Base-by-base conservation (phyloP, 2,113 vertebrate genomes). In the Anas platyrhynchos region DNA sequence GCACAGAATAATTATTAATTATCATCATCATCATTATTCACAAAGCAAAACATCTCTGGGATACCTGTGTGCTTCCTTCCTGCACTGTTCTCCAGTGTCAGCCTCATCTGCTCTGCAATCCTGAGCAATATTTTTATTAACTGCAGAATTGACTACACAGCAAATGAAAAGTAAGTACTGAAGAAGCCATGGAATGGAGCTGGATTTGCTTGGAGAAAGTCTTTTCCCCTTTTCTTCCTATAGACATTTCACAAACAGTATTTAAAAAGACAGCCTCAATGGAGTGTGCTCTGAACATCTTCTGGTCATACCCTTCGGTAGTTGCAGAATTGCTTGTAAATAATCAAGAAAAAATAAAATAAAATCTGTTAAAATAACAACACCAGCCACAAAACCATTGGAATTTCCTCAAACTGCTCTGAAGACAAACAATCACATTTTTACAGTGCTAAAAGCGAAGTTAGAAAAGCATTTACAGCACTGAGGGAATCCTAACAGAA, bases 1-100 rank as follows among this genome's bases (percentile, higher is more conserved):
- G 77, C 87, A 97, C 75, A 96, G 96, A 97, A 95, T 98, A 97
- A 97, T 98, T 98, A 96, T 98, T 98, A 98, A 98, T 98, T 97
- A 97, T 96, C 68, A 96, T 96, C 58, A 95, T 96, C 75, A 93
- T 91, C 85, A 96, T 98, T 98, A 97, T 96, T 97, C 73, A 18
- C 83, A 94, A 92, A 91, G 74, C 59, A 96, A 92, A 96, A 92
- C 82, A 38, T 96, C 91, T 95, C 83, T 85, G 84, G 91, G 79
- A 96, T 97, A 98, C 93, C 93, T 97, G 66, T 80, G 52, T 92
- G 44, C 67, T 95, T 95, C 91, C 93, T 97, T 94, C 89, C 58
- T 95, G 74, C 31, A 63, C 38, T 71, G 61, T 58, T 74, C 81
- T 95, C 43, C 86, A 79, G 67, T 5, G 8, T 86, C 76, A 96